Conservation (phyloP, 2,797 vertebrate species). For the Sphenopsis melanotis region DNA sequence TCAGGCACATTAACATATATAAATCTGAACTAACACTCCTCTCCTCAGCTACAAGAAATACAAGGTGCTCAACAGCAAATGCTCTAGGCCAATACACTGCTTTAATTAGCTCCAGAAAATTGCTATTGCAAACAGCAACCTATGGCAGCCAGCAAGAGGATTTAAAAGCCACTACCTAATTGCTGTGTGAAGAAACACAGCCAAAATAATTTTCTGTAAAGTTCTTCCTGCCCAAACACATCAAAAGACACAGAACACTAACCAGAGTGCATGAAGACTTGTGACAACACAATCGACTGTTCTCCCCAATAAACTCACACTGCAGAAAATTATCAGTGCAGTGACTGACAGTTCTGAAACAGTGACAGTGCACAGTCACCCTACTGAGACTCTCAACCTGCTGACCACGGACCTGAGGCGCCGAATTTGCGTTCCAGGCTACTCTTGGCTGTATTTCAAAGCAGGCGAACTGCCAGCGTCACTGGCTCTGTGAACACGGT, state of each 20-base stretch:
- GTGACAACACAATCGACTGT: background rate
- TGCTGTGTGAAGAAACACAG: background rate
- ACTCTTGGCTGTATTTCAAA: background rate
- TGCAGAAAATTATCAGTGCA: background rate
- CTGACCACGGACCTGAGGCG: fast-evolving
- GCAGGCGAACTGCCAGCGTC: background rate
- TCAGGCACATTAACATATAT: background rate
- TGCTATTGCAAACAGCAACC: background rate
- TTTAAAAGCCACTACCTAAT: background rate
- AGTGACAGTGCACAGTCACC: background rate
- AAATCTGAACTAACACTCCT: background rate
- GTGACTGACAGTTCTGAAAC: background rate
- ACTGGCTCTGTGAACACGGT: background rate
- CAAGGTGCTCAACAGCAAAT: background rate
- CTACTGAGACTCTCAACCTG: background rate
- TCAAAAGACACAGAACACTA: background rate
- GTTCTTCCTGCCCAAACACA: background rate
- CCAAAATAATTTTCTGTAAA: background rate
- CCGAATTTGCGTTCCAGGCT: background rate
- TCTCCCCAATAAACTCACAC: background rate
- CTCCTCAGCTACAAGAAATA: background rate
- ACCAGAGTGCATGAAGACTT: background rate
- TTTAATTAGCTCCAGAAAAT: background rate
- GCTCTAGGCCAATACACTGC: background rate
- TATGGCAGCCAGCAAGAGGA: background rate